Evolutionary conservation across 2,797 vertebrate species (phyloP).

Genomic region (Thaleichthys pacificus): DNA sequence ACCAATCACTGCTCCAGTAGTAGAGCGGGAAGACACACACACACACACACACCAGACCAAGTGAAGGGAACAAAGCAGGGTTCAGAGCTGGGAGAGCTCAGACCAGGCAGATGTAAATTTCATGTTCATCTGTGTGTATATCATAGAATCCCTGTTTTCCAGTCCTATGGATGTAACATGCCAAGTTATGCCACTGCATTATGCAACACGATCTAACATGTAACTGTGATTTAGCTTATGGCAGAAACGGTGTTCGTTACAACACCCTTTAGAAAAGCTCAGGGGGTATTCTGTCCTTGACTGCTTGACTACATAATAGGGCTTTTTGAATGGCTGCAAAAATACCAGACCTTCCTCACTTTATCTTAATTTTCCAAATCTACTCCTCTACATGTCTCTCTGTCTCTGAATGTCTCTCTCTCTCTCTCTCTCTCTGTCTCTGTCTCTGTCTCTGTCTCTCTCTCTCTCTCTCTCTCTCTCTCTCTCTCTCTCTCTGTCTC

Average conservation of each 20-base stretch:
- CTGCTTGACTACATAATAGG: background rate
- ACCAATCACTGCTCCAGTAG: constrained; percentile 11
- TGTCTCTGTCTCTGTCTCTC: constrained; percentile 10
- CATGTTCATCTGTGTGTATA: constrained; percentile 29
- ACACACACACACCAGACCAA: background rate
- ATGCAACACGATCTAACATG: constrained; percentile 39
- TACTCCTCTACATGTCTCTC: background rate
- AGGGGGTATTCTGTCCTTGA: background rate
- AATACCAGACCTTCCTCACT: background rate
- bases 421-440: constrained; percentile 18
- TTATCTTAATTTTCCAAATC: constrained; percentile 22
- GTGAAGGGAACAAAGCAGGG: background rate
- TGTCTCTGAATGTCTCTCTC: background rate
- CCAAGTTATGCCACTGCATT: constrained; percentile 20
- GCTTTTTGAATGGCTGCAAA: constrained; percentile 4
- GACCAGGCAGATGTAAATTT: background rate
- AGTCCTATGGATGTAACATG: too few species aligned
- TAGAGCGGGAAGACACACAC: background rate
- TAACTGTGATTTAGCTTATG: constrained; percentile 29
- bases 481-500: background rate
- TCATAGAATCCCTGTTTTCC: constrained; percentile 13
- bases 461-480: too few species aligned
- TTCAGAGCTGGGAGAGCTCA: background rate
- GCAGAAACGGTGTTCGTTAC: constrained; percentile 30
- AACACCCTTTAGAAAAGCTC: background rate